Conservation (phyloP, 2,113 vertebrate species). For the Mesoclemmys tuberculata region DNA sequence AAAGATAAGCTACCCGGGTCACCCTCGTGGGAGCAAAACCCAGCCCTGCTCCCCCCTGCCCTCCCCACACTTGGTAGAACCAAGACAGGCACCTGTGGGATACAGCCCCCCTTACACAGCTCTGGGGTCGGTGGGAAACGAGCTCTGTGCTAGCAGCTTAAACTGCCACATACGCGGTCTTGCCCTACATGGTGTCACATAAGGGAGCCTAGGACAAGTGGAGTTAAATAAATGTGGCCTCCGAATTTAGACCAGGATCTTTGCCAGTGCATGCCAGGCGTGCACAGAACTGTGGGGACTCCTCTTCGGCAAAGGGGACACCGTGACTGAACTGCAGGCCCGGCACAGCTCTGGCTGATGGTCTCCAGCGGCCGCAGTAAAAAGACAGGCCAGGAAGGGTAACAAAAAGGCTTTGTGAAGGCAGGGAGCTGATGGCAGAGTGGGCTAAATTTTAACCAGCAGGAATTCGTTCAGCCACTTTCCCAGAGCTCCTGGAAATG, state of each 20-base stretch:
- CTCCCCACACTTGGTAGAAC: background rate
- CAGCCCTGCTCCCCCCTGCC: background rate
- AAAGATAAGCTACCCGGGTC: background rate
- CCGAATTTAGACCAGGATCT: too few species aligned
- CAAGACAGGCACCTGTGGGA: too few species aligned
- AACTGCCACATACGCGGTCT: too few species aligned
- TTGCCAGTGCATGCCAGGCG: background rate
- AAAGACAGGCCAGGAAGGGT: background rate
- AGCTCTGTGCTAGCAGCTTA: too few species aligned
- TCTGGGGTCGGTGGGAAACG: too few species aligned
- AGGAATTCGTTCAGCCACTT: background rate
- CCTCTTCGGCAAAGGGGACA: background rate
- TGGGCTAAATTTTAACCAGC: constrained; percentile 50
- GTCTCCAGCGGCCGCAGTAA: too few species aligned
- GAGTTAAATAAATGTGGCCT: background rate
- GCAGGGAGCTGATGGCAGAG: background rate
- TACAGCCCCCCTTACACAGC: too few species aligned
- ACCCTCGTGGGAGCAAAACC: background rate
- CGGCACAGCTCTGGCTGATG: background rate
- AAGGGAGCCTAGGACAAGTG: background rate
- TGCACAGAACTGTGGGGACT: background rate
- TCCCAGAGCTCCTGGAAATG: background rate
- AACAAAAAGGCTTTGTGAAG: fast-evolving
- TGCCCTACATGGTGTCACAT: background rate
- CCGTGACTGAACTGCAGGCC: background rate